These are phyloP conservation scores for Cyprinodon tularosa DNA, from an alignment of 2,113 vertebrate species.

Conservation along the genomic window DNA sequence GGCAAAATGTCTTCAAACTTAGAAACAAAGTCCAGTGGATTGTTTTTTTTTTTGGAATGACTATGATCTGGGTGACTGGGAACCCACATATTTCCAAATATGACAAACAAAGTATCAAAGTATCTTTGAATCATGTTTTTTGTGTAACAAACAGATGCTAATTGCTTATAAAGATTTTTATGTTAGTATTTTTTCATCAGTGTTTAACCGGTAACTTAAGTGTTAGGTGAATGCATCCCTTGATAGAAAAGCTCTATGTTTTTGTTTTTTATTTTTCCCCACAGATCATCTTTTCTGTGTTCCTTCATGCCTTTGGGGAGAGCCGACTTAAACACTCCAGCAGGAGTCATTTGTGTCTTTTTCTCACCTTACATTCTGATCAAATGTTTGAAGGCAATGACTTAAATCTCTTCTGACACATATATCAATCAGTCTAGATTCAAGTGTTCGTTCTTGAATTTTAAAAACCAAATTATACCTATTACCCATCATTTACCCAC, in stretches of 20 bases:
- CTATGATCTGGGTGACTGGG: too few species aligned
- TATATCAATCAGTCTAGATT: constrained; percentile 78
- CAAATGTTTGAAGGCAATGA: constrained; percentile 70
- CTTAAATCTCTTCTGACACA: constrained; percentile 70
- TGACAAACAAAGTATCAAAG: too few species aligned
- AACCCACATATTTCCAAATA: too few species aligned
- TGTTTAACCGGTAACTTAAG: not conserved
- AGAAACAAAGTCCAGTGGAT: too few species aligned
- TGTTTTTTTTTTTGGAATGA: too few species aligned
- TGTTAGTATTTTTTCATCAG: too few species aligned
- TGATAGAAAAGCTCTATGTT: constrained; percentile 13
- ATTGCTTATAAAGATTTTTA: too few species aligned
- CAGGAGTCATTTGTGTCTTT: constrained; percentile 32
- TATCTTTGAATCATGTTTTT: too few species aligned
- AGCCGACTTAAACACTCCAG: constrained; percentile 18
- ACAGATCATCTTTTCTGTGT: constrained; percentile 7
- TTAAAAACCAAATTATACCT: constrained; percentile 81
- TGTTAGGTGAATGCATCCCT: not conserved
- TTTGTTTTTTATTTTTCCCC: not conserved
- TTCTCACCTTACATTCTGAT: constrained; percentile 72
- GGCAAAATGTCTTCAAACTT: too few species aligned
- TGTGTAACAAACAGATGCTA: too few species aligned
- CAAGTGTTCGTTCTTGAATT: constrained; percentile 83
- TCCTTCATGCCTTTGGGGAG: constrained; percentile 12
- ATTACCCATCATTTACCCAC: constrained; percentile 82